phyloP scores from a whole-genome alignment of 1,140 invertebrate genomes.

The Nasonia vitripennis region DNA sequence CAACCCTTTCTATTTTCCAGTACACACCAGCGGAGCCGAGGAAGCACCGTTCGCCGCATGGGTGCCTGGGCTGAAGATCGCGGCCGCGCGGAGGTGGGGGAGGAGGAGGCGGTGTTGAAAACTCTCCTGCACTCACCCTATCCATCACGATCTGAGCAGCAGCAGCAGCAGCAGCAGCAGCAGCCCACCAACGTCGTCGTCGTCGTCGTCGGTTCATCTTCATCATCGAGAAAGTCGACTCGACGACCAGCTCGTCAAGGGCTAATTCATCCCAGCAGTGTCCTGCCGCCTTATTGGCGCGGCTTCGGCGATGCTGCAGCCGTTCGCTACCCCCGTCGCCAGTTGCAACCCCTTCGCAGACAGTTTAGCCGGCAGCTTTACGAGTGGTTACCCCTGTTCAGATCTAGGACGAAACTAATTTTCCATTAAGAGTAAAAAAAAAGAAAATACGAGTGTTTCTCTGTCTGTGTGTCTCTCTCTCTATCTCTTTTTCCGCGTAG shows the following conservation, averaged over 20 bases:
- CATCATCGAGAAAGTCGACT: neutral
- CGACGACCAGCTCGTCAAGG: neutral
- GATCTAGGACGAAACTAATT: slow-evolving; percentile 72
- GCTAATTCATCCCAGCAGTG: neutral
- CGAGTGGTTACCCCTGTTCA: slow-evolving; percentile 70
- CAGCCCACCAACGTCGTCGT: too few species aligned
- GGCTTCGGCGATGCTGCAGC: neutral
- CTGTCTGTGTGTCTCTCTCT: neutral
- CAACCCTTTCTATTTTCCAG: slow-evolving; percentile 54
- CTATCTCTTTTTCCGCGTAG: too few species aligned
- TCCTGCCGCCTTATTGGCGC: neutral
- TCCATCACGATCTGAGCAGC: neutral
- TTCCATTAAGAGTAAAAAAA: neutral
- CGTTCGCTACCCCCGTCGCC: slow-evolving; percentile 53
- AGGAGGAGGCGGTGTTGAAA: slow-evolving; percentile 66
- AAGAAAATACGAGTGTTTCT: neutral
- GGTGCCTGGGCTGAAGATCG: slow-evolving; percentile 74
- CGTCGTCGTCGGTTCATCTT: neutral
- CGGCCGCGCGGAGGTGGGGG: slow-evolving; percentile 63
- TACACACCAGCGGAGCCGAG: slow-evolving; percentile 65
- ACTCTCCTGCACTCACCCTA: neutral
- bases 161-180: slow-evolving; percentile 10
- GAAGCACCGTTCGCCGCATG: slow-evolving; percentile 71
- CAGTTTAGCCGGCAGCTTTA: slow-evolving; percentile 70
- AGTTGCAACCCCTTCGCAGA: slow-evolving; percentile 65